Evolutionary conservation across 2,888 invertebrate species (phyloP), one percentile per base, ranked within the genome.

Genomic region (Terebella lapidaria): DNA sequence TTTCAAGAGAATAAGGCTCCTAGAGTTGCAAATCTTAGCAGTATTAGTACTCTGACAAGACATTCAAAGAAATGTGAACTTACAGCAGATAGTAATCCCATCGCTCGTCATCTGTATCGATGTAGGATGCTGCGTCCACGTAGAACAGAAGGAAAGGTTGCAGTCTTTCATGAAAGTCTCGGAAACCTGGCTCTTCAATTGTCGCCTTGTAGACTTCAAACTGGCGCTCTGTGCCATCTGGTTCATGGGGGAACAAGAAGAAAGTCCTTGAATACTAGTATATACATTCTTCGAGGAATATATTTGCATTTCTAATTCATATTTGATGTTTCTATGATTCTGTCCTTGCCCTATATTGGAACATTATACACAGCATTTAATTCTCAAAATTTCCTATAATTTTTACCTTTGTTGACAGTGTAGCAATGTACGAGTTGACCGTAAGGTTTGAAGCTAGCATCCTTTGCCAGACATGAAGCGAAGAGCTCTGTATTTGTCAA

Each of bases 131-230:
- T 18, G 92, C 95, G 84, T 99, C 97, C 68, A 99, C 92, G 81
- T 89, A 97, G 90, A 93, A 96, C 61, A 95, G 82, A 10, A 96
- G 85, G 74, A 95, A 92, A 0, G 93, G 91, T 82, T 96, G 94
- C 69, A 96, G 83, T 57, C 91, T 85, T 67, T 87, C 84, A 78
- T 95, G 92, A 77, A 88, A 95, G 2, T 85, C 84, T 27, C 86
- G 78, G 77, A 94, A 95, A 0, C 88, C 87, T 0, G 87, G 86
- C 3, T 85, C 85, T 18, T 85, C 85, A 67, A 87, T 86, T 72
- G 89, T 87, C 71, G 88, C 87, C 70, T 86, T 85, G 74, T 90
- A 93, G n/a, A 94, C 86, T 82, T 92, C 91, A 82, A 89, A 94
- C 30, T 70, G 35, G 10, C 53, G 26, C n/a, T 57, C 57, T 27